Conservation (phyloP, 2,113 vertebrate species). For the Scomber scombrus region DNA sequence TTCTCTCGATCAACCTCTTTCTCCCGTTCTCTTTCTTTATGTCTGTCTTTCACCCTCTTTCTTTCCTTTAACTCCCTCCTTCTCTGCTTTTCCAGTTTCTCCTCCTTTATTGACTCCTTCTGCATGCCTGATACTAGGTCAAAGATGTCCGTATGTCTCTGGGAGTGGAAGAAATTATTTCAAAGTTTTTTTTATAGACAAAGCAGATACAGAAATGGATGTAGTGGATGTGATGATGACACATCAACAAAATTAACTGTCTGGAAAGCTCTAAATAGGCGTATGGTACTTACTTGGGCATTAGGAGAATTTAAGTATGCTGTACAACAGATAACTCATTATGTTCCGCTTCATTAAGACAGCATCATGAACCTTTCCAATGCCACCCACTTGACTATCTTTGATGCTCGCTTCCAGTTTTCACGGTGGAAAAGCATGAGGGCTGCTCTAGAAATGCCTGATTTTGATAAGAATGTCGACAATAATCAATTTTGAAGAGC, state of each 20-base stretch:
- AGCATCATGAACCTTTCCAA: too few relatives aligned
- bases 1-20: slow-evolving; percentile 69
- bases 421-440: background rate
- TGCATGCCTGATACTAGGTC: slow-evolving; percentile 87
- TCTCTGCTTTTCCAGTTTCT: slow-evolving; percentile 84
- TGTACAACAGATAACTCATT: too few relatives aligned
- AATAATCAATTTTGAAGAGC: too few relatives aligned
- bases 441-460: too few relatives aligned
- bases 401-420: background rate
- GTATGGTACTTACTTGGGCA: too few relatives aligned
- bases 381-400: background rate
- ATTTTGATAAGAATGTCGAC: background rate
- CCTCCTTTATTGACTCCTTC: slow-evolving; percentile 80
- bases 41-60: slow-evolving; percentile 75
- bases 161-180: slow-evolving; percentile 70
- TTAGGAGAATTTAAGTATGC: too few relatives aligned
- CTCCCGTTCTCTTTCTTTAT: slow-evolving; percentile 80
- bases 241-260: background rate
- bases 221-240: background rate
- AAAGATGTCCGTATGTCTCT: slow-evolving; percentile 86
- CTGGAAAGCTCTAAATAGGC: background rate
- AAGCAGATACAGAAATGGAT: slow-evolving; percentile 5
- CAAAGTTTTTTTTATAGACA: slow-evolving; percentile 11
- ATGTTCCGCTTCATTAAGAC: too few relatives aligned
- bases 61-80: slow-evolving; percentile 86